Base-by-base conservation (phyloP, 2,888 invertebrate genomes). In the Callosobruchus maculatus region DNA sequence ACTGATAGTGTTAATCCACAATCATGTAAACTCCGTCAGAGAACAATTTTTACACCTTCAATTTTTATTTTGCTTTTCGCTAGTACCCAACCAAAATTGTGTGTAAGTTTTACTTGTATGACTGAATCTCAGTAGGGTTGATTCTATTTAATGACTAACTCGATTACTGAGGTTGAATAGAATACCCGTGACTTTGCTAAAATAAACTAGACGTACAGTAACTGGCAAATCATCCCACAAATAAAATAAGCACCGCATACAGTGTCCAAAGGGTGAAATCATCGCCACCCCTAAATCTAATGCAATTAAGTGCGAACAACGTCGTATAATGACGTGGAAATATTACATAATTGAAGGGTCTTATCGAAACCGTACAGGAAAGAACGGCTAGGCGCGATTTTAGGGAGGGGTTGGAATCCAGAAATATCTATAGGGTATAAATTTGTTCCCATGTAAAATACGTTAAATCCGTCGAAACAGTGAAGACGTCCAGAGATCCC, bases 321-420 rank as follows among this genome's bases (percentile, higher is more conserved):
- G 49, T 30, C 71, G 67, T 20, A 72, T 72, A 74, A 74, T 74
- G 74, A 74, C 70, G 71, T 69, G 70, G 74, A 74, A 74, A 74
- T 74, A 71, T 74, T 72, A 74, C 69, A 21, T 74, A 74, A 71
- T 74, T 74, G 74, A 31, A 30, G 69, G 71, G 70, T 69, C 49
- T 49, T 49, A 49, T 49, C 49, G 49, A 3, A 49, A 49, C 49
- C 13, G 18, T 49, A 49, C 13, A 3, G 7, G 49, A 49, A 49
- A 49, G 49, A 49, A 49, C 13, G 49, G 13, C 49, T 18, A 7
- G 49, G 13, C 49, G 49, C 49, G 18, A 5, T 49, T 13, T 49
- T 49, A 49, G 26, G 26, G 7, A 49, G 49, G 49, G 49, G 49
- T 49, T 1, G 49, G 49, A 13, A 49, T 3, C 13, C 7, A 1